Conservation (phyloP, 92 coral and sea anemone species). For the Nematostella vectensis region DNA sequence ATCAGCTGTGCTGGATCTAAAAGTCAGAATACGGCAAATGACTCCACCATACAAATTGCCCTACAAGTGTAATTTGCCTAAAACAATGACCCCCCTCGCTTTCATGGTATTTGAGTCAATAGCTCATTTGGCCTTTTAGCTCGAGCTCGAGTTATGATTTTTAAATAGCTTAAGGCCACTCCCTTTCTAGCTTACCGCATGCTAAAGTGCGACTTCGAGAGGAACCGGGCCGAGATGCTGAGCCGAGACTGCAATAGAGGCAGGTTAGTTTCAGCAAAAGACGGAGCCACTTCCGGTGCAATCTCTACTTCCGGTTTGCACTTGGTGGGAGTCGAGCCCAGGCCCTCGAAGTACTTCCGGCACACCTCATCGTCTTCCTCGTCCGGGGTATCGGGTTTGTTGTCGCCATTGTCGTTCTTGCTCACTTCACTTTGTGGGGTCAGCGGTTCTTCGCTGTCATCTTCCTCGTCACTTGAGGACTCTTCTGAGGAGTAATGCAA, state of each 20-base stretch:
- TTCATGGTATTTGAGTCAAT: no score
- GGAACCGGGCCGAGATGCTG: conserved; percentile 92
- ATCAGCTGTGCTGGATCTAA: no score
- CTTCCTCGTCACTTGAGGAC: conserved; percentile 29
- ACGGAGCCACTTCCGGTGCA: conserved; percentile 15
- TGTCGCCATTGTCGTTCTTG: conserved; percentile 3
- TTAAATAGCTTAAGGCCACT: no score
- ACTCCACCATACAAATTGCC: no score
- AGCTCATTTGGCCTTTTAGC: no score
- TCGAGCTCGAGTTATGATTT: no score
- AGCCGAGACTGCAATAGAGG: conserved; percentile 39
- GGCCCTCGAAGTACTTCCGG: conserved; percentile 80
- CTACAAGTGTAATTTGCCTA: no score
- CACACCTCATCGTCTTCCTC: conserved; percentile 53
- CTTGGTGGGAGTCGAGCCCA: conserved; percentile 66
- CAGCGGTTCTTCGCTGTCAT: conserved; percentile 18
- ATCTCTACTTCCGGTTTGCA: conserved; percentile 32
- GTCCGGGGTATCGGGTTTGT: conserved; percentile 33
- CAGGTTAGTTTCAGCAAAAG: conserved; percentile 18
- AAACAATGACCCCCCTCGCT: no score
- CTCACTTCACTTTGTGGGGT: conserved; percentile 3
- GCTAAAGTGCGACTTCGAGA: conserved; percentile 65
- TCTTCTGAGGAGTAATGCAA: conserved; percentile 6
- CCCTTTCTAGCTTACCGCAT: conserved; percentile 30
- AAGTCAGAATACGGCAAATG: no score